Base-by-base conservation (phyloP, 1,140 invertebrate genomes). In the Lamellibrachia luymesi region DNA sequence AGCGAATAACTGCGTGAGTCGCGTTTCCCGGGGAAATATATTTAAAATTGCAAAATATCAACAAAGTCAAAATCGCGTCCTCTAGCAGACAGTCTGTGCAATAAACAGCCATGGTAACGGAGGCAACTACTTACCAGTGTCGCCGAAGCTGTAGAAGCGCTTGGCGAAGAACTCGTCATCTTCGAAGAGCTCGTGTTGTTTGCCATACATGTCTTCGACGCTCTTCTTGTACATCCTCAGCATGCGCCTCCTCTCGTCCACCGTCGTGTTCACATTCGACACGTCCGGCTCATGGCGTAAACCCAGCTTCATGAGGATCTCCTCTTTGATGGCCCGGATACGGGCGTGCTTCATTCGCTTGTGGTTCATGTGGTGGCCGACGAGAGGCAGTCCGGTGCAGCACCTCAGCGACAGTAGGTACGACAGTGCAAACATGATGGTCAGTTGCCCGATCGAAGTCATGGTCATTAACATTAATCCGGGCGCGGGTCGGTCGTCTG, bases 131-230 rank as follows among this genome's bases (percentile, higher is more conserved):
- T 92, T 91, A 94, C 94, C 94, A 13, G 51, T 51, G 25, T 93
- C 93, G 51, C 80, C 92, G 93, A 92, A 93, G 90, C 93, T 94
- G 92, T 94, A 93, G 90, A 92, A 94, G 51, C 90, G 90, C 27
- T 93, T 94, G 10, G 94, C 94, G 50, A 91, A 91, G 92, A 90
- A 93, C 38, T 94, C 93, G 27, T 94, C 94, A 25, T 91, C 38
- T 49, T 93, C 50, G 27, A 93, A 93, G n/a, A 93, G 90, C 27
- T 91, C 91, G 27, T 93, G 91, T 17, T 92, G 50, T 89, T 92
- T 90, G 17, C 90, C 92, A 6, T 91, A 92, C 80, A 90, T 56
- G 49, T 94, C 93, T 50, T 92, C 92, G 38, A 93, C 38, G 38
- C 93, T 93, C 56, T 93, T 91, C 91, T 91, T 93, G 51, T 94